Conservation (phyloP, 2,888 invertebrate species). For the Agrochola circellaris region DNA sequence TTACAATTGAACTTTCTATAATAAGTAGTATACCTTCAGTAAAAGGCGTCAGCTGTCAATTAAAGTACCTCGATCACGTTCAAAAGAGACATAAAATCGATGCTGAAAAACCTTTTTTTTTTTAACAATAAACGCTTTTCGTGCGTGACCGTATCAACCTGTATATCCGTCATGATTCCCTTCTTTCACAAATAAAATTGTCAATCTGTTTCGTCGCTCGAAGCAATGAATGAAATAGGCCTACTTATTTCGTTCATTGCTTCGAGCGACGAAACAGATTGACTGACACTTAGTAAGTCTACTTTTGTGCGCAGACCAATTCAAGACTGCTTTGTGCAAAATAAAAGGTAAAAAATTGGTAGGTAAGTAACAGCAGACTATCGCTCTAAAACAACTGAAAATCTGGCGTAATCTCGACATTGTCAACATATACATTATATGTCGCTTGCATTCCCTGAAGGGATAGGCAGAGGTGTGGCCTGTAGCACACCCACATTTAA, state of each 20-base stretch:
- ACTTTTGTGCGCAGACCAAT: too few relatives aligned
- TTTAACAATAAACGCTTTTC: constrained; percentile 10
- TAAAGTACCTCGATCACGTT: neutral
- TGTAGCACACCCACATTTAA: too few relatives aligned
- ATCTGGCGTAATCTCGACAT: neutral
- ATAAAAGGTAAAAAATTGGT: neutral
- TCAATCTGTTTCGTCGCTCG: neutral
- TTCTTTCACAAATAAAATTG: neutral
- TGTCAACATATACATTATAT: neutral
- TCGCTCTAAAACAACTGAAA: neutral
- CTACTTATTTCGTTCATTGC: too few relatives aligned
- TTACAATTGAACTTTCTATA: neutral
- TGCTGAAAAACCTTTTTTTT: constrained; percentile 1
- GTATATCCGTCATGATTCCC: constrained; percentile 2
- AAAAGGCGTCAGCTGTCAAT: neutral
- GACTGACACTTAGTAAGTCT: too few relatives aligned
- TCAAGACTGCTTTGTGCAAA: neutral
- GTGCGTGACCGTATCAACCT: neutral
- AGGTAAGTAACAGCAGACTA: neutral
- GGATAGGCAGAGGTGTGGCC: neutral
- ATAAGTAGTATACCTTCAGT: too few relatives aligned
- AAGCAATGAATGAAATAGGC: neutral
- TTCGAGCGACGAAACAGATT: too few relatives aligned
- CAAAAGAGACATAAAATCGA: constrained; percentile 2
- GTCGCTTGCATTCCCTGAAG: neutral